Base-by-base conservation (phyloP, 2,888 invertebrate species). In the Dryocosmus kuriphilus region DNA sequence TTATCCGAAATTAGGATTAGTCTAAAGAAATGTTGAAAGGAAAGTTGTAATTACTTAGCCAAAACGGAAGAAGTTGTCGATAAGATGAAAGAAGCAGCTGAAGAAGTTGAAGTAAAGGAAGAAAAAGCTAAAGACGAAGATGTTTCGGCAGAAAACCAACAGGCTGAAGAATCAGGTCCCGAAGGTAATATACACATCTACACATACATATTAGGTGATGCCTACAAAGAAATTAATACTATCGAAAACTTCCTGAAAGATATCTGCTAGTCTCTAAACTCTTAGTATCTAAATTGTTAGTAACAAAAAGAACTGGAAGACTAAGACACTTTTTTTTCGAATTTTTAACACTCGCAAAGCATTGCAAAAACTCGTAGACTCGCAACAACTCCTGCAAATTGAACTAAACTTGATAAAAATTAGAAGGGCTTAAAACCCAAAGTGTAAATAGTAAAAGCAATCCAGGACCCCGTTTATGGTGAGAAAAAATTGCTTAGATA, bases 71-170 rank as follows among this genome's bases (percentile, higher is more conserved):
- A 89, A 82, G 85, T 84, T 77, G 86, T 86, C 77, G 90, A 89
- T 76, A 88, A 87, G 81, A 87, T 86, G 78, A 81, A 80, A 93
- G 84, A 88, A 93, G 91, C 89, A 92, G 62, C 89, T 92, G 81
- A 86, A 92, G 85, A 77, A 3, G 90, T 90, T 82, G 89, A 90
- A 60, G 60, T 16, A 92, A 81, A 94, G 83, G 90, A 91, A 92
- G 77, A 93, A 83, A 93, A 92, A 82, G 90, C 89, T 78, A 86
- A 90, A 76, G 85, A 86, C 76, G 86, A 86, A 73, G 83, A 86
- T 57, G 67, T 84, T 11, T 77, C 83, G 27, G 73, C 75, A 74
- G 79, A 87, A 79, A 81, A 74, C 38, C 90, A 88, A 77, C 90
- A 88, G 82, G 87, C 86, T 14, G 89, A 90, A 73, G 91, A 92